Evolutionary conservation across 2,888 invertebrate species (phyloP), one percentile per base, ranked within the genome.

Genomic region (Bhutanitis thaidina): DNA sequence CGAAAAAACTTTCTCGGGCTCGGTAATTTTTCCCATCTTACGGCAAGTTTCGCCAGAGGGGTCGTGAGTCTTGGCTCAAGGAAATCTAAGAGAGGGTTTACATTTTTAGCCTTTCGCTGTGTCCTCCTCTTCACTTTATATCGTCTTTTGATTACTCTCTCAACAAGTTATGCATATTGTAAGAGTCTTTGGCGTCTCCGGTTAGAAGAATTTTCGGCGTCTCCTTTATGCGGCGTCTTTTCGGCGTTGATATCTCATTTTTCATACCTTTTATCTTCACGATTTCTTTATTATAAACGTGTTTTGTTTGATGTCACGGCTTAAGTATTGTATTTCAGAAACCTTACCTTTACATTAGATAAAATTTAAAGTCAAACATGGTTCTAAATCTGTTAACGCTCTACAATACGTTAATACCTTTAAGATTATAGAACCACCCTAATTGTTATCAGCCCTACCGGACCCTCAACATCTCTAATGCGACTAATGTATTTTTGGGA

Each of bases 161-260:
- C 85, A 87, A 86, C 86, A 86, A 88, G 87, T 86, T 88, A 87
- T 88, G 87, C 86, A 88, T 87, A 87, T 85, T 87, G 83, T 85
- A 85, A 77, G 79, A 83, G 79, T 80, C 70, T 72, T 74, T 68
- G 71, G 69, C 71, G 63, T 61, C 69, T 73, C 69, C 70, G 79
- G 79, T 77, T 74, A 74, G 70, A 75, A 69, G 75, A 80, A 77
- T 78, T 81, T 79, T 82, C 62, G 81, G 74, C 72, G 71, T 78
- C 71, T 71, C 67, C 70, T 77, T 82, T 76, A 77, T 71, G 60
- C 64, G 59, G 57, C 64, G 69, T 74, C 71, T 71, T 74, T 70
- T 69, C 62, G 69, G 67, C 67, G 74, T 68, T 75, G 79, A 76
- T 77, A 72, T 78, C 75, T 76, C 75, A 74, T 80, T 78, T 81